Percentiles rank a stretch among this genome's conserved stretches.
These are phyloP conservation scores for Cololabis saira DNA, from an alignment of 2,113 vertebrate genomes.

Conservation along the genomic window DNA sequence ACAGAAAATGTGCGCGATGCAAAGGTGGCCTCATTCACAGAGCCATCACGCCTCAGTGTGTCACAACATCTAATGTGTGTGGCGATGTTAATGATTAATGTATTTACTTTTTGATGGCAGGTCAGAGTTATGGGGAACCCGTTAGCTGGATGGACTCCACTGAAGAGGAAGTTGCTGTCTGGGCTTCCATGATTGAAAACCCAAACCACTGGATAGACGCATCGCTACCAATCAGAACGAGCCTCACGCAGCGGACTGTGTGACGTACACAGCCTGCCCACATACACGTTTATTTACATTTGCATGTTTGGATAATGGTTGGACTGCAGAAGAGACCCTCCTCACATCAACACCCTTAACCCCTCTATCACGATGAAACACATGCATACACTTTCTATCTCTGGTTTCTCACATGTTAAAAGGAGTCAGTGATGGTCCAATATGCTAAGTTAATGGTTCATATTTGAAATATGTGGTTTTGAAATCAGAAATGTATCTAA, in stretches of 20 bases:
- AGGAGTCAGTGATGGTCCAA: conserved; percentile 37
- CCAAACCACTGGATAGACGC: conserved; percentile 89
- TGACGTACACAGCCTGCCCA: conserved; percentile 29
- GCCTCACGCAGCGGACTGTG: conserved; percentile 78
- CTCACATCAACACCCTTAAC: conserved; percentile 7
- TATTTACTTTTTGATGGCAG: conserved; percentile 62
- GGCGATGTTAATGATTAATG: neutral
- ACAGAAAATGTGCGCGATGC: neutral
- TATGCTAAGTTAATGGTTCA: neutral
- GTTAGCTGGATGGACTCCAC: conserved; percentile 98
- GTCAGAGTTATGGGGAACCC: conserved; percentile 89
- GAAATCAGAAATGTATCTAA: conserved; percentile 16
- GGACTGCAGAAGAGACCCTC: conserved; percentile 19
- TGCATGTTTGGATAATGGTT: conserved; percentile 1
- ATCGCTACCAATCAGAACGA: conserved; percentile 87
- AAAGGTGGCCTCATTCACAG: too few relatives aligned
- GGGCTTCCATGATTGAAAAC: conserved; percentile 86
- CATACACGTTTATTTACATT: neutral
- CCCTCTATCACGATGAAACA: conserved; percentile 22
- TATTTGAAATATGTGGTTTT: conserved; percentile 11
- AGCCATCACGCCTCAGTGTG: too few relatives aligned
- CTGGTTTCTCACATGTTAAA: conserved; percentile 6
- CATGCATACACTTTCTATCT: neutral
- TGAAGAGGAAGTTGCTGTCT: conserved; percentile 84
- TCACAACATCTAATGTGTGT: neutral